Base-by-base conservation (phyloP, 2,113 vertebrate genomes). In the Cepphus grylle region DNA sequence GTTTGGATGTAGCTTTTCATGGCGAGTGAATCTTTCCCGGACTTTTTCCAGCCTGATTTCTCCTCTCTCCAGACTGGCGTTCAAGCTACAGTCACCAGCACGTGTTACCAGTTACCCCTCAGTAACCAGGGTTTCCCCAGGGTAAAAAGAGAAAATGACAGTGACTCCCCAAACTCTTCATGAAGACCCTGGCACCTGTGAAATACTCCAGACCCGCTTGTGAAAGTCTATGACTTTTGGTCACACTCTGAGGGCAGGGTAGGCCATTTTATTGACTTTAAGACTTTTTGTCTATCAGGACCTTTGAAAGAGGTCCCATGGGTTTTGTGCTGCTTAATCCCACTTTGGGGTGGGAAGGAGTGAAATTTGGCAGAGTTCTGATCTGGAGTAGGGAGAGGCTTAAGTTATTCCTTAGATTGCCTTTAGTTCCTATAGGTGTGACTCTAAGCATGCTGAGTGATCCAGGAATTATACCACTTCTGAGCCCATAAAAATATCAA, bases 81-180 rank as follows among this genome's bases (percentile, higher is more conserved):
- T 82, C 53, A 83, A 52, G 8, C 29, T 88, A 53, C 53, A 61
- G 34, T 8, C 4, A 8, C 3, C 19, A 45, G 22, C 26, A 73
- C 1, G 0, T 42, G 12, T 42, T 53, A 49, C 45, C n/a, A 22
- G 29, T 36, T 65, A 63, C 11, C 29, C 2, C 7, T 23, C 12
- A 61, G 53, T 61, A 82, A 55, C 5, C 49, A 72, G 34, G 12
- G 6, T 56, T 90, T 85, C 38, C 23, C 12, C 20, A 15, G 11
- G 3, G 5, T 61, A 21, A 29, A 76, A 81, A 79, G 26, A 52
- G 47, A 73, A 40, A 36, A 25, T 34, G 17, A 32, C 10, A 38
- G 6, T 52, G 40, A 43, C 61, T 77, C 6, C 21, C 6, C n/a
- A 61, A 62, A 67, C 15, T 49, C 16, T 69, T 47, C 17, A 22